Conservation (phyloP, 2,113 vertebrate genomes). For the Zosterops japonicus region DNA sequence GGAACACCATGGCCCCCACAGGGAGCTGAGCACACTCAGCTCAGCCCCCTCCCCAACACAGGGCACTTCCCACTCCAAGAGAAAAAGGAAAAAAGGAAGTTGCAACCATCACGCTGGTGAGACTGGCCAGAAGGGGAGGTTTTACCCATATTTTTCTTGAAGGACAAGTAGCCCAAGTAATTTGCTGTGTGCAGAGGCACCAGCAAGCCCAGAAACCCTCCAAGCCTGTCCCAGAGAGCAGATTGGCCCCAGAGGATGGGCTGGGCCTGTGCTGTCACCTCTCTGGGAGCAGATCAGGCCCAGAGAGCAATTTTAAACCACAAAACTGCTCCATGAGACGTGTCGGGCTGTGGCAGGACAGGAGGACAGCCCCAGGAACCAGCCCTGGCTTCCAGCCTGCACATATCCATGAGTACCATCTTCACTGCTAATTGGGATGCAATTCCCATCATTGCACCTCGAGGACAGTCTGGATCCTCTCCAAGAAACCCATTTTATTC, state of each 20-base stretch:
- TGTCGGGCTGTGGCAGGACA: fast-evolving
- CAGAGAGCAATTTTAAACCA: background rate
- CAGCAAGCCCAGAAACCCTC: background rate
- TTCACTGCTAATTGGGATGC: background rate
- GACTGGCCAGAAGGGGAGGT: background rate
- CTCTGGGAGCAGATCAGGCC: background rate
- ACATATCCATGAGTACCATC: background rate
- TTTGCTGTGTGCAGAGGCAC: background rate
- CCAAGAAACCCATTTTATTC: background rate
- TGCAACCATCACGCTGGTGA: fast-evolving
- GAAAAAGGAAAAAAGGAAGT: background rate
- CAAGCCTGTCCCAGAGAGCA: background rate
- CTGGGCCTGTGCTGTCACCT: background rate
- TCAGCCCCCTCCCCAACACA: background rate
- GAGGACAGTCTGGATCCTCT: background rate
- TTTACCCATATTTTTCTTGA: background rate
- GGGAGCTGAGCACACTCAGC: background rate
- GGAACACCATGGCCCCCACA: background rate
- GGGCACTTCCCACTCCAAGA: background rate
- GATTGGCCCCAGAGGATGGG: fast-evolving
- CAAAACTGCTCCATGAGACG: background rate
- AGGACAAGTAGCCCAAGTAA: background rate
- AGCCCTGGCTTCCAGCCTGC: background rate
- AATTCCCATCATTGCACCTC: background rate
- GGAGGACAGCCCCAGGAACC: background rate